Percentiles rank a stretch among this genome's conserved stretches.
phyloP scores from a whole-genome alignment of 2,113 vertebrate species.

The Motacilla alba region DNA sequence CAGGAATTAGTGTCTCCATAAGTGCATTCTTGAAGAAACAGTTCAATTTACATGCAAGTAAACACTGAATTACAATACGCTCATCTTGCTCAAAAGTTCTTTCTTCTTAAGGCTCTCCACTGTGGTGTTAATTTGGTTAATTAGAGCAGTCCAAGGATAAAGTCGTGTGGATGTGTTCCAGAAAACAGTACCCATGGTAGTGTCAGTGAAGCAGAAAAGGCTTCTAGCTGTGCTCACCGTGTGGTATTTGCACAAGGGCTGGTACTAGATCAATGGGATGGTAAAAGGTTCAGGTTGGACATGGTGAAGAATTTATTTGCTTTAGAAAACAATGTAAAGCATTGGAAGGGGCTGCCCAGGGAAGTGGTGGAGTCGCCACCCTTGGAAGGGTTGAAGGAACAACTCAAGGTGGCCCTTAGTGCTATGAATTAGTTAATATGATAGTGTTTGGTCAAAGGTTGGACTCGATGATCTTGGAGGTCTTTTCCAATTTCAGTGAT shows the following conservation, averaged over 20 bases:
- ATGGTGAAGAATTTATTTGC: not conserved
- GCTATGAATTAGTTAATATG: not conserved
- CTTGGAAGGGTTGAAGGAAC: not conserved
- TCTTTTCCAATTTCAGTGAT: not conserved
- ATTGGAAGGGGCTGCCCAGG: not conserved
- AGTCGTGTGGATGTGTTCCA: not conserved
- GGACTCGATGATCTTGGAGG: fast-evolving
- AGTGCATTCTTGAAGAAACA: not conserved
- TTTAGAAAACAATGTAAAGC: not conserved
- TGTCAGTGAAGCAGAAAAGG: not conserved
- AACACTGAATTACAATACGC: not conserved
- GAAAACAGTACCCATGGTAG: not conserved
- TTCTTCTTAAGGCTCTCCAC: not conserved
- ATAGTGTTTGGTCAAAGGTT: not conserved
- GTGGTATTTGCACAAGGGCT: not conserved
- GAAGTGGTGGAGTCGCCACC: not conserved
- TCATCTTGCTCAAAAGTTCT: not conserved
- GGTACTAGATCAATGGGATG: not conserved
- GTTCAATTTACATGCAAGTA: not conserved
- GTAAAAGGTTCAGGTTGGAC: not conserved
- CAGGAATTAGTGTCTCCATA: not conserved
- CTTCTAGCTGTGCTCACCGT: not conserved
- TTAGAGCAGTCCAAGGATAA: not conserved
- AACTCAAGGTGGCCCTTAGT: not conserved
- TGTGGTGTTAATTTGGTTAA: not conserved